Evolutionary conservation across 92 coral and sea anemone genomes (phyloP).

Genomic region (Diadumene lineata): DNA sequence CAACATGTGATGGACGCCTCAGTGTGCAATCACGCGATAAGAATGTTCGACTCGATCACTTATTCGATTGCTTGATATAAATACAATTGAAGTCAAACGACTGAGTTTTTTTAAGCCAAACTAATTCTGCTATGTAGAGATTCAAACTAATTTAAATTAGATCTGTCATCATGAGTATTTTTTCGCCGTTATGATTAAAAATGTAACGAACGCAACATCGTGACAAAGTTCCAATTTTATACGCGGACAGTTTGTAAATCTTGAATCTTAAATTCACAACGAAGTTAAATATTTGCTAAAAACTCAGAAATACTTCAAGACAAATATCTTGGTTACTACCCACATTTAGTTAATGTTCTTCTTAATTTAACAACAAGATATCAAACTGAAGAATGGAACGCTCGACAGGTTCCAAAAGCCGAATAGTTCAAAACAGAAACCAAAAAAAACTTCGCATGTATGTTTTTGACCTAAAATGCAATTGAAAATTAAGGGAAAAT

Average conservation of each 20-base stretch:
- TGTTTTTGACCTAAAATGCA: neutral
- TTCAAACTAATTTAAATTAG: neutral
- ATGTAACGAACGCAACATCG: neutral
- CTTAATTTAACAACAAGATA: no score
- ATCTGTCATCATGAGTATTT: neutral
- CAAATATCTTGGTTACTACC: no score
- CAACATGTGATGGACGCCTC: neutral
- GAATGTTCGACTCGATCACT: neutral
- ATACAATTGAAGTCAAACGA: neutral
- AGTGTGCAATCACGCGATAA: constrained; percentile 10
- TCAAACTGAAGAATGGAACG: no score
- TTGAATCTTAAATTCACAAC: no score
- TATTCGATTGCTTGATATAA: neutral
- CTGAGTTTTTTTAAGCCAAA: neutral
- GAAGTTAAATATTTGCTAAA: no score
- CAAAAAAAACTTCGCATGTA: neutral
- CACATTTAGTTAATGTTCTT: no score
- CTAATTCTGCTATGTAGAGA: no score
- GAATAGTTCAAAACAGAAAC: no score
- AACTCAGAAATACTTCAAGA: no score
- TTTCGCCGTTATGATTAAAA: no score
- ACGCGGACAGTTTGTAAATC: neutral
- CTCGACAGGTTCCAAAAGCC: no score
- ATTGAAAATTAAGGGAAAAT: no score
- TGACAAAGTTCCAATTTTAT: neutral